phyloP scores from a whole-genome alignment of 1,140 invertebrate genomes.

The Mycetomoellerius zeteki region DNA sequence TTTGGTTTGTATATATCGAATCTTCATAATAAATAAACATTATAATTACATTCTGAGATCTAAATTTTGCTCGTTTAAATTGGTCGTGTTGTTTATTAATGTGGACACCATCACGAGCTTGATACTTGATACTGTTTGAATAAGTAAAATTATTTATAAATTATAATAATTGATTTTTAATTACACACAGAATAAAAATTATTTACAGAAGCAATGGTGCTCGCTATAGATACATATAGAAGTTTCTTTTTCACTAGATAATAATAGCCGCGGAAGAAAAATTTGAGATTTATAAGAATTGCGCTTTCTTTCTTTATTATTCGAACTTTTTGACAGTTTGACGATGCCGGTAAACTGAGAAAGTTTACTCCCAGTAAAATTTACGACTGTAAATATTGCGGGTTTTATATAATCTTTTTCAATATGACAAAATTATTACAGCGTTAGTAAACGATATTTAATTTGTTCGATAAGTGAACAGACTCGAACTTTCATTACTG shows the following conservation, averaged over 20 bases:
- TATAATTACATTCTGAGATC: too few species aligned
- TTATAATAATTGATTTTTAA: not conserved
- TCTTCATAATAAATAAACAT: too few species aligned
- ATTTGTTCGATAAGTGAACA: not conserved
- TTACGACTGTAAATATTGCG: not conserved
- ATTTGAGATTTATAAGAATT: conserved; percentile 18
- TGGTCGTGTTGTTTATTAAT: too few species aligned
- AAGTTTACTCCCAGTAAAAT: not conserved
- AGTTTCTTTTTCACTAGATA: not conserved
- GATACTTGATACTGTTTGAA: not conserved
- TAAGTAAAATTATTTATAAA: not conserved
- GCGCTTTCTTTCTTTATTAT: not conserved
- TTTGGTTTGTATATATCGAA: too few species aligned
- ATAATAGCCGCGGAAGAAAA: not conserved
- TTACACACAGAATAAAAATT: not conserved
- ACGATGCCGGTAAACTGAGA: not conserved
- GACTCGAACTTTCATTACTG: not conserved
- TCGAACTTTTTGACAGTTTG: conserved; percentile 42
- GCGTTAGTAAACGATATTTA: not conserved
- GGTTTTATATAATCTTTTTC: conserved; percentile 10
- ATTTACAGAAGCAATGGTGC: not conserved
- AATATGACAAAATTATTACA: not conserved
- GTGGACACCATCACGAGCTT: too few species aligned
- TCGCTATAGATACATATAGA: not conserved
- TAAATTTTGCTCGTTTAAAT: too few species aligned